phyloP scores from a whole-genome alignment of 2,797 vertebrate species.

The Poecilia gillii region DNA sequence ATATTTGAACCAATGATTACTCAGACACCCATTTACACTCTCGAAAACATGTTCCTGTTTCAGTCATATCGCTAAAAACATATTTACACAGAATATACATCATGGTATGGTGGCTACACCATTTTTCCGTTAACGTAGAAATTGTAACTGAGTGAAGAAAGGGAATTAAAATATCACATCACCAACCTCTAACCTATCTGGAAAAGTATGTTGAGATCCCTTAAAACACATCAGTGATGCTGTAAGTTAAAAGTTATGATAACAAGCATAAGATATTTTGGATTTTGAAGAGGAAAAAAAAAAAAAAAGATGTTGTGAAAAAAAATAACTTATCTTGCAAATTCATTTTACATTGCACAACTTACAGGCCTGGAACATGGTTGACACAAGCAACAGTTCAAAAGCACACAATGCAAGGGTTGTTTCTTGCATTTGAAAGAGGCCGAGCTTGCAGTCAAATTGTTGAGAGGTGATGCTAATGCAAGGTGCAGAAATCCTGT shows the following conservation, averaged over 20 bases:
- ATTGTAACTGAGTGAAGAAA: constrained; percentile 2
- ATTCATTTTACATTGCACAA: constrained; percentile 33
- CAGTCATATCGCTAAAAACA: constrained; percentile 20
- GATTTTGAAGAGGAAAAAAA: not conserved
- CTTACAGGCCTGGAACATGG: constrained; percentile 44
- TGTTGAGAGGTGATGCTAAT: constrained; percentile 61
- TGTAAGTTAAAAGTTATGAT: not conserved
- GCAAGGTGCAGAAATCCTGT: constrained; percentile 53
- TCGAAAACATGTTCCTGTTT: not conserved
- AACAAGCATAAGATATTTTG: not conserved
- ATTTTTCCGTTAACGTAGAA: not conserved
- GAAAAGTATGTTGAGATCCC: not conserved
- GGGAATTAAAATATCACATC: not conserved
- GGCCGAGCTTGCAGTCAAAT: constrained; percentile 43
- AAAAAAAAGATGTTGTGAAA: constrained; percentile 15
- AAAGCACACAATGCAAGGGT: constrained; percentile 55
- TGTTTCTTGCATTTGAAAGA: constrained; percentile 62
- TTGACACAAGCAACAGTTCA: constrained; percentile 48
- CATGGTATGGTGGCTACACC: not conserved
- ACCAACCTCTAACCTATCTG: not conserved
- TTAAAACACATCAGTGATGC: constrained; percentile 6
- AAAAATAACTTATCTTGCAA: constrained; percentile 18
- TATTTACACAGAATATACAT: constrained; percentile 27
- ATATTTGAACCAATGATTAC: not conserved
- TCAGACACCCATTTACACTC: constrained; percentile 11